Evolutionary conservation across 2,888 invertebrate species (phyloP).

Genomic region (Junonia oenone): DNA sequence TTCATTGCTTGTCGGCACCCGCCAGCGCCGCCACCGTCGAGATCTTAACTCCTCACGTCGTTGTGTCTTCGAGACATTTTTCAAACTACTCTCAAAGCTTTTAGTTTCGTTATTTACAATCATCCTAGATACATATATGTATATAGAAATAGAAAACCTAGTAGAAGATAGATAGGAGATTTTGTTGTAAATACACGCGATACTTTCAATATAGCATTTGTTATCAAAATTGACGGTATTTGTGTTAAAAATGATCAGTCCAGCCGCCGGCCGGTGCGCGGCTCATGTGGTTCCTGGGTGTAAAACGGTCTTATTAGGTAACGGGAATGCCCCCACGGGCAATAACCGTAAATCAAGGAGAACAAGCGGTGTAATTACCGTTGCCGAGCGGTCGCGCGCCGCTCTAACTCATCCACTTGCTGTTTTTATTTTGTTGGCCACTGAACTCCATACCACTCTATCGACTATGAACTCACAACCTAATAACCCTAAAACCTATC

Average conservation of each 20-base stretch:
- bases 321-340: constrained; percentile 77
- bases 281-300: constrained; percentile 74
- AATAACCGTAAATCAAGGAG: constrained; percentile 81
- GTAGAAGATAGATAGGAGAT: not conserved
- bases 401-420: constrained; percentile 75
- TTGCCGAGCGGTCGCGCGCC: constrained; percentile 72
- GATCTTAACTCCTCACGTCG: constrained; percentile 66
- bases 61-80: constrained; percentile 30
- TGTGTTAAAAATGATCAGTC: constrained; percentile 39
- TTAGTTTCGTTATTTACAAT: constrained; percentile 15
- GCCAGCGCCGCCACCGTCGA: constrained; percentile 58
- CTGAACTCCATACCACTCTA: constrained; percentile 67
- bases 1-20: constrained; percentile 80
- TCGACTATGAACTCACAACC: constrained; percentile 44
- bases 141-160: not conserved
- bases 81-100: constrained; percentile 25
- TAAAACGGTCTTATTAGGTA: constrained; percentile 79
- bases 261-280: constrained; percentile 44
- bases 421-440: constrained; percentile 77
- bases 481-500: not conserved
- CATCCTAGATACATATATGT: not conserved
- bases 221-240: no score
- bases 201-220: no score
- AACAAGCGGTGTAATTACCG: constrained; percentile 81
- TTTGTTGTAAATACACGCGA: not conserved